Evolutionary conservation across 92 coral and sea anemone genomes (phyloP), one percentile per base, ranked within the genome.

Genomic region (Zoanthus solanderi): DNA sequence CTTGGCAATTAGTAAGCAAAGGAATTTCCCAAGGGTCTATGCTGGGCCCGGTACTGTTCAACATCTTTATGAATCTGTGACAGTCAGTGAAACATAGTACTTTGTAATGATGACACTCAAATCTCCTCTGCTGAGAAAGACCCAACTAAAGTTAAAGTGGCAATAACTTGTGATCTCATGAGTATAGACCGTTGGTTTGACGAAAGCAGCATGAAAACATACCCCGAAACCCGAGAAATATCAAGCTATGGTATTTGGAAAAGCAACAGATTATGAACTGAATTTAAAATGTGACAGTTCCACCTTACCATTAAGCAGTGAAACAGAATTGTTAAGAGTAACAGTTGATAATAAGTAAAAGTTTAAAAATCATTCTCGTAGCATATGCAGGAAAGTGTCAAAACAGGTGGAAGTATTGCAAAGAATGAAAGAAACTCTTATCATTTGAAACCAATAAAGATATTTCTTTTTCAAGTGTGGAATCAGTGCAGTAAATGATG

Each of bases 401-500:
- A 9, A 32, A 31, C 84, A 7, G 54, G 54, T 78, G 54, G 84
- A 18, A 78, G 84, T 48, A 78, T 78, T 78, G 54, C 84, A 78
- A 78, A 78, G 72, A 78, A 48, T 78, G n/a, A 34, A 78, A 78
- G 47, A 78, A 7, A 8, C 14, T 34, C 6, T 7, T 48, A 45
- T 83, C 87, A 69, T 66, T 83, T 53, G 78, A 83, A 69, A 83
- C 66, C 67, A 83, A 71, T 56, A 74, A 76, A 74, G 85, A 46
- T 13, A 75, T 77, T 32, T 87, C 76, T 53, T 87, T 78, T 17
- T 78, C 78, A 86, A 75, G 89, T 86, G 80, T 87, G 90, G 85
- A 57, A 87, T 87, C 85, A 58, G 56, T 87, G 77, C 85, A 76
- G 90, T 48, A 87, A 77, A 60, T 57, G 66, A 71, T 48, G 46